phyloP scores from a whole-genome alignment of 1,140 invertebrate species.

The Armadillidium nasatum region DNA sequence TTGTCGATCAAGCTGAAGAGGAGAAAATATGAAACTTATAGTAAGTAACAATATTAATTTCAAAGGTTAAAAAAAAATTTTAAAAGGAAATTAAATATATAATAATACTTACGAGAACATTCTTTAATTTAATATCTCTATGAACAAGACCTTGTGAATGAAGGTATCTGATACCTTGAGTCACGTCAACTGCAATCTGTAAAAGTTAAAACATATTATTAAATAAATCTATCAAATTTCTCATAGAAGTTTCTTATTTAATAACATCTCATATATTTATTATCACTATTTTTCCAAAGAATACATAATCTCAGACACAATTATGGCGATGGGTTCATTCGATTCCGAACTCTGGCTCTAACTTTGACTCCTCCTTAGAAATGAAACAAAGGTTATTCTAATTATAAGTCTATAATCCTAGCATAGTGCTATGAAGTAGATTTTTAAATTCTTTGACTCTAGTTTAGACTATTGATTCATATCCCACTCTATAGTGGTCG shows the following conservation, averaged over 20 bases:
- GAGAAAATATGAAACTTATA: background rate
- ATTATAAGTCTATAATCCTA: too few relatives aligned
- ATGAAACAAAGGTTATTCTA: too few relatives aligned
- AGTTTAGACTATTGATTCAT: too few relatives aligned
- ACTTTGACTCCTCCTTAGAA: too few relatives aligned
- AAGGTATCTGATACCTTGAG: conserved; percentile 78
- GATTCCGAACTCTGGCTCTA: too few relatives aligned
- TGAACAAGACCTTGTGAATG: conserved; percentile 83
- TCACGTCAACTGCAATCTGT: conserved; percentile 74
- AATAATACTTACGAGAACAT: conserved; percentile 63
- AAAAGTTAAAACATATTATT: conserved; percentile 41
- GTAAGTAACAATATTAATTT: background rate
- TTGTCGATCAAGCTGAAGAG: conserved; percentile 60
- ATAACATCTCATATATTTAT: background rate
- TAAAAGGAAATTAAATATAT: background rate
- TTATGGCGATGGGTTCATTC: too few relatives aligned
- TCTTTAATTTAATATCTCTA: conserved; percentile 85
- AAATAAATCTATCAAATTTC: conserved; percentile 22
- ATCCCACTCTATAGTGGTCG: too few relatives aligned
- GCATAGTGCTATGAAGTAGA: too few relatives aligned
- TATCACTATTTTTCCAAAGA: background rate
- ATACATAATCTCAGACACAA: too few relatives aligned
- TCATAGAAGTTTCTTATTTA: background rate
- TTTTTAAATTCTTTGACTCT: too few relatives aligned
- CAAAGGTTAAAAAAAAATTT: background rate